Evolutionary conservation across 30 jellyfish, hydroid and myxozoan genomes (phyloP).

Genomic region (Mastigias papua): DNA sequence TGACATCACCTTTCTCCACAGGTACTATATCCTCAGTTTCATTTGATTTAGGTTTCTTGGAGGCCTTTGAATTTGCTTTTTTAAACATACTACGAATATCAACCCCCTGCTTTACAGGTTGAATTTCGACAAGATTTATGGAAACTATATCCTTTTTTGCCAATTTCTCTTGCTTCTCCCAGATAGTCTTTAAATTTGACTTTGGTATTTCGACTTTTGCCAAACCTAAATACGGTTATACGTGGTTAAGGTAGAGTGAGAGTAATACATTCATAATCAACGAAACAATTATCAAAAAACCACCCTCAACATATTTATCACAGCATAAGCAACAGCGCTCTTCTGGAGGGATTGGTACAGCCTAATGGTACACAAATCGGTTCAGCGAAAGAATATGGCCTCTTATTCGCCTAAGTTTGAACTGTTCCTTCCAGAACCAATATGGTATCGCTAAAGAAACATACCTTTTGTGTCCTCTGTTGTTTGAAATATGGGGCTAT

Average conservation of each 20-base stretch:
- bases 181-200: constrained; percentile 46
- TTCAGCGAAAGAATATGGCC: too few species aligned
- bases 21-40: background rate
- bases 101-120: constrained; percentile 24
- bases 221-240: constrained; percentile 57
- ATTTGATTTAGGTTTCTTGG: background rate
- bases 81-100: constrained; percentile 22
- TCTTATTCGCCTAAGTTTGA: too few species aligned
- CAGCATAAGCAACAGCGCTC: too few species aligned
- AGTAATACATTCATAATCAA: background rate
- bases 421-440: too few species aligned
- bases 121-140: background rate
- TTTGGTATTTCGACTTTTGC: constrained; percentile 56
- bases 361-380: too few species aligned
- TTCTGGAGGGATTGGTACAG: too few species aligned
- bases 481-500: too few species aligned
- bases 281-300: too few species aligned
- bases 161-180: constrained; percentile 55
- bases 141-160: background rate
- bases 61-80: background rate
- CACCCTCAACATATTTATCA: too few species aligned
- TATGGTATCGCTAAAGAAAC: too few species aligned
- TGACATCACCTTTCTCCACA: background rate
- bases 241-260: too few species aligned
- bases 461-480: too few species aligned